Percentiles rank a stretch among this genome's conserved stretches.
phyloP scores from a whole-genome alignment of 2,888 invertebrate species.

The Latheticus oryzae region DNA sequence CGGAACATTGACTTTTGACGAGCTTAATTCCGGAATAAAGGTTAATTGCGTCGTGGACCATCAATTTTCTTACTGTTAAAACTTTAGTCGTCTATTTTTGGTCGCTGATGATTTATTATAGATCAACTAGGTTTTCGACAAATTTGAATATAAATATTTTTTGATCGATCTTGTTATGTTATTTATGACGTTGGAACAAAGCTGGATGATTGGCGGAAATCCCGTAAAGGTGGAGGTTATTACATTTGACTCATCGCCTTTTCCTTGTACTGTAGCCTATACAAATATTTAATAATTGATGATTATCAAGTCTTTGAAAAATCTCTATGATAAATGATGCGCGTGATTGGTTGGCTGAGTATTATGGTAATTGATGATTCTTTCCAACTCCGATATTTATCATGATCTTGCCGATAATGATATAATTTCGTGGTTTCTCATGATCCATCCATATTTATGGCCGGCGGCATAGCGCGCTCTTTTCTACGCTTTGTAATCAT shows the following conservation, averaged over 20 bases:
- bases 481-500: constrained; percentile 48
- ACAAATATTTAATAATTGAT: constrained; percentile 28
- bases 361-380: constrained; percentile 29
- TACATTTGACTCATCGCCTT: too few relatives aligned
- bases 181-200: too few relatives aligned
- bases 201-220: too few relatives aligned
- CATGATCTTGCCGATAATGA: constrained; percentile 41
- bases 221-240: too few relatives aligned
- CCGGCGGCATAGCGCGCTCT: constrained; percentile 36
- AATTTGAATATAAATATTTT: too few relatives aligned
- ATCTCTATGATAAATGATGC: constrained; percentile 28
- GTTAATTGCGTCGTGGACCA: constrained; percentile 18
- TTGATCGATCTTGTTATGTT: too few relatives aligned
- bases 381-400: constrained; percentile 32
- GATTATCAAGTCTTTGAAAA: constrained; percentile 16
- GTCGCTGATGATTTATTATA: too few relatives aligned
- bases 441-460: constrained; percentile 41
- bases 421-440: constrained; percentile 40
- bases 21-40: constrained; percentile 2
- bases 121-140: too few relatives aligned
- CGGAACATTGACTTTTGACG: constrained; percentile 4
- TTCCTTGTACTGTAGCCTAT: too few relatives aligned
- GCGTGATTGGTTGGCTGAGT: constrained; percentile 14
- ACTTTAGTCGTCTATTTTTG: too few relatives aligned
- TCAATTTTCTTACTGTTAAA: too few relatives aligned